Percentiles rank a stretch among this genome's conserved stretches.
Conservation (phyloP, 64 coral and sea anemone species). For the Hydrozoanthus tunicans region DNA sequence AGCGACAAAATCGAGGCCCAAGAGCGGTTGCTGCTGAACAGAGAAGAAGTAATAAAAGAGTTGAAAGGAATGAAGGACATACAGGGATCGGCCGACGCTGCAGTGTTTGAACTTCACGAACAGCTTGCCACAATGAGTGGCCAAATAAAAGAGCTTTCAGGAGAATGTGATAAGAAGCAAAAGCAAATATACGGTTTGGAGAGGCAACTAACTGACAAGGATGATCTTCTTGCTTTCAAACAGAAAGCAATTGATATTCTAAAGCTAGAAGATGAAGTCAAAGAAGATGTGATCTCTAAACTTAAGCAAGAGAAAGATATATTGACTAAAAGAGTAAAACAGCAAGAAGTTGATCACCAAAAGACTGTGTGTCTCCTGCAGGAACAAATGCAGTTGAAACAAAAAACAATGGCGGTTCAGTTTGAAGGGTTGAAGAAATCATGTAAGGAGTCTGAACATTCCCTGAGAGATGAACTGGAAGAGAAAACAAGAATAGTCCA, state of each 20-base stretch:
- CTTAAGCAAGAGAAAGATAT: slow-evolving; percentile 16
- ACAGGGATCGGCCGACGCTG: slow-evolving; percentile 45
- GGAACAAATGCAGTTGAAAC: slow-evolving; percentile 24
- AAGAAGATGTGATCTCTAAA: slow-evolving; percentile 41
- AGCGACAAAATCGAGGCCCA: slow-evolving; percentile 45
- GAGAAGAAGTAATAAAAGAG: slow-evolving; percentile 54
- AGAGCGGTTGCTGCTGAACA: slow-evolving; percentile 32
- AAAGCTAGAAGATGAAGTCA: slow-evolving; percentile 50
- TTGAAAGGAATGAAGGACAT: slow-evolving; percentile 54
- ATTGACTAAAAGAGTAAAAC: slow-evolving; percentile 36
- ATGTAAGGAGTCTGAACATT: slow-evolving; percentile 34
- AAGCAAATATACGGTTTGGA: slow-evolving; percentile 44
- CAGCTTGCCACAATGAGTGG: slow-evolving; percentile 9
- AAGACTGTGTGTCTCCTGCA: slow-evolving; percentile 44
- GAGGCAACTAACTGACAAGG: slow-evolving; percentile 23
- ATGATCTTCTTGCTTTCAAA: slow-evolving; percentile 55
- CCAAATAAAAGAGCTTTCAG: slow-evolving; percentile 9
- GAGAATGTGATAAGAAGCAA: slow-evolving; percentile 44
- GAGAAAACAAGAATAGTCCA: slow-evolving; percentile 58
- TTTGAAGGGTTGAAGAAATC: not conserved
- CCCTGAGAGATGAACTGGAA: slow-evolving; percentile 50
- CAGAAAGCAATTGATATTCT: slow-evolving; percentile 55
- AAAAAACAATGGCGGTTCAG: slow-evolving; percentile 17
- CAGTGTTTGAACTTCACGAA: slow-evolving; percentile 46
- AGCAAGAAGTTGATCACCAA: slow-evolving; percentile 59